Conservation (phyloP, 1,140 invertebrate species). For the Araneus ventricosus region DNA sequence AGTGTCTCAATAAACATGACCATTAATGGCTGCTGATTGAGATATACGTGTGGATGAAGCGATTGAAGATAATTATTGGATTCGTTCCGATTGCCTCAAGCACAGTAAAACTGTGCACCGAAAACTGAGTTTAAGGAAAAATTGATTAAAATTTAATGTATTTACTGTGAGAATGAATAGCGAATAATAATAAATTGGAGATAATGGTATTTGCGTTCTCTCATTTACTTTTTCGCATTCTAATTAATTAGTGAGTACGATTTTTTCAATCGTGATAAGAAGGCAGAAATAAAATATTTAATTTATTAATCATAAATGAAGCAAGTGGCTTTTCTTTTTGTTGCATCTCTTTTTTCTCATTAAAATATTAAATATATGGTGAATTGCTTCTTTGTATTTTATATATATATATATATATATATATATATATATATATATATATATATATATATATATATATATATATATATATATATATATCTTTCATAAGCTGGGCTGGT, state of each 20-base stretch:
- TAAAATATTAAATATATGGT: not conserved
- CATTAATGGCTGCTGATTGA: not conserved
- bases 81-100: not conserved
- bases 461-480: not conserved
- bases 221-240: slow-evolving; percentile 4
- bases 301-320: not conserved
- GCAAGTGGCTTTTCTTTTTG: not conserved
- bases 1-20: too few species aligned
- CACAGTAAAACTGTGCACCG: not conserved
- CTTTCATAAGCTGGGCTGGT: not conserved
- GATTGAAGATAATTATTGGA: not conserved
- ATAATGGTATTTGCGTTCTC: not conserved
- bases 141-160: slow-evolving; percentile 50
- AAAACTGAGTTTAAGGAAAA: not conserved
- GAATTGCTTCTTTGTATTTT: too few species aligned
- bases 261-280: slow-evolving; percentile 1
- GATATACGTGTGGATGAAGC: not conserved
- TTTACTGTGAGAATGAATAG: not conserved
- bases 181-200: not conserved
- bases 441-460: too few species aligned
- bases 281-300: not conserved
- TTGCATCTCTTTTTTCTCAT: not conserved
- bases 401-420: too few species aligned
- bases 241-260: not conserved
- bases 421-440: too few species aligned